phyloP scores from a whole-genome alignment of 2,797 vertebrate genomes.

The Sternotherus odoratus region DNA sequence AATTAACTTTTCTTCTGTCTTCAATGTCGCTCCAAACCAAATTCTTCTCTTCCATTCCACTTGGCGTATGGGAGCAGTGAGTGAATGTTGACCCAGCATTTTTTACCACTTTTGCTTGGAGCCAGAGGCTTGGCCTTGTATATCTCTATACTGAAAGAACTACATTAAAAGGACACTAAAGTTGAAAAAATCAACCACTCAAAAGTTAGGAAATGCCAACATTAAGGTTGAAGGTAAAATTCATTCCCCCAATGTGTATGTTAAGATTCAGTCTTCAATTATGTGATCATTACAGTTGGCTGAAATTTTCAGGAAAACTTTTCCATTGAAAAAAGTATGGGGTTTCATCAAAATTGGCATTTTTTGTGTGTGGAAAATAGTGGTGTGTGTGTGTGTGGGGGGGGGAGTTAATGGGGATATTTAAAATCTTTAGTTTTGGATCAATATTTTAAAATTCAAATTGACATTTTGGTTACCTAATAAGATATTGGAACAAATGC shows the following conservation, averaged over 20 bases:
- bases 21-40: not conserved
- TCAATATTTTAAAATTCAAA: not conserved
- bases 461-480: not conserved
- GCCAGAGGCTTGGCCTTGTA: not conserved
- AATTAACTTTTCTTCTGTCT: not conserved
- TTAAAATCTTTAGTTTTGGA: not conserved
- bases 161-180: not conserved
- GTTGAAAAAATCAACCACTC: not conserved
- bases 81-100: not conserved
- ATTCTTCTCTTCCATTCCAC: not conserved
- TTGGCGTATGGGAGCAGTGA: not conserved
- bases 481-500: not conserved
- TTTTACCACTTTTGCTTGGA: not conserved
- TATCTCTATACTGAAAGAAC: not conserved
- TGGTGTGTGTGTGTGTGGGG: no score
- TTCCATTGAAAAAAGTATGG: not conserved
- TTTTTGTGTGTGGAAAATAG: not conserved
- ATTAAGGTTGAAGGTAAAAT: not conserved
- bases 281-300: not conserved
- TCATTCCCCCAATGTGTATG: not conserved
- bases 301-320: not conserved
- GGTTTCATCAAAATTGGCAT: not conserved
- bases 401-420: not conserved
- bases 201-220: not conserved
- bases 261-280: not conserved